phyloP scores from a whole-genome alignment of 2,797 vertebrate genomes.

The Threskiornis aethiopicus region DNA sequence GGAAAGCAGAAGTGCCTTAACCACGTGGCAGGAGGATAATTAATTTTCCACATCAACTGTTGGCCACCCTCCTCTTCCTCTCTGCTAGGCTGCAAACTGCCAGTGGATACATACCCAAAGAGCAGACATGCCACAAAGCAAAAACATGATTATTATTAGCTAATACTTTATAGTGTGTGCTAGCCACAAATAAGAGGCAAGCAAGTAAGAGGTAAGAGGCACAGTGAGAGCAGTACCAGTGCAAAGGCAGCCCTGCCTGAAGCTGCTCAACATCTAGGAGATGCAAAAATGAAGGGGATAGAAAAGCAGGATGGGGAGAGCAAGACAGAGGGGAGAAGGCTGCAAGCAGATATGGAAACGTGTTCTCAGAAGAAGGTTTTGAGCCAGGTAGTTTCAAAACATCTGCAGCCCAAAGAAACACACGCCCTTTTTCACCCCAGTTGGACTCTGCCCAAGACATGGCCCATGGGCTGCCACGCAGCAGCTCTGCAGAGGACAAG shows the following conservation, averaged over 20 bases:
- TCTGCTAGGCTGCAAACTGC: background rate
- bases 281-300: background rate
- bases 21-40: constrained; percentile 2
- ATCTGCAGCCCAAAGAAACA: background rate
- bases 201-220: too few relatives aligned
- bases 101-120: background rate
- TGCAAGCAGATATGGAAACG: background rate
- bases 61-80: constrained; percentile 26
- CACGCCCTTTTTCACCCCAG: accelerated
- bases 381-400: background rate
- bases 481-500: background rate
- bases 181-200: background rate
- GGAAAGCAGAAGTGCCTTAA: constrained; percentile 6
- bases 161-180: background rate
- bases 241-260: background rate
- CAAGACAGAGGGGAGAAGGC: background rate
- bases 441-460: background rate
- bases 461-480: background rate
- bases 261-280: background rate
- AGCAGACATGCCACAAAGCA: background rate
- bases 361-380: background rate
- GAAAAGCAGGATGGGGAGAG: background rate
- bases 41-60: constrained; percentile 39
- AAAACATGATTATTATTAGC: background rate
- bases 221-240: background rate